Percentiles rank a stretch among this genome's conserved stretches.
phyloP scores from a whole-genome alignment of 92 coral and sea anemone species.

The Paramuricea clavata region DNA sequence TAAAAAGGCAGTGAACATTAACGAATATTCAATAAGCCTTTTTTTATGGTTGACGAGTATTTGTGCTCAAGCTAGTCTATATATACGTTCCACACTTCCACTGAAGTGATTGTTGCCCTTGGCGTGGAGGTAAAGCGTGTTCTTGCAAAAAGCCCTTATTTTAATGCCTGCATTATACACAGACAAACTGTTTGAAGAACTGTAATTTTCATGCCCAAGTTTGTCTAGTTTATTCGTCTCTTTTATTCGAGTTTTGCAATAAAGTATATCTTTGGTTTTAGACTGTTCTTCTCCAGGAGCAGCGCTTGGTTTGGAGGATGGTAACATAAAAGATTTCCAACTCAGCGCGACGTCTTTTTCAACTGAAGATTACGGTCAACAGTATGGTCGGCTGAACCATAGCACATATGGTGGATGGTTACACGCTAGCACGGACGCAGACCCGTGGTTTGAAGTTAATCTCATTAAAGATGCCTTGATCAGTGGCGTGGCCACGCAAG shows the following conservation, averaged over 20 bases:
- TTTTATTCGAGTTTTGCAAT: neutral
- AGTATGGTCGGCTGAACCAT: neutral
- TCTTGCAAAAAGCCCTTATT: too few relatives aligned
- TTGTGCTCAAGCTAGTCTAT: too few relatives aligned
- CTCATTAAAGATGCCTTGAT: neutral
- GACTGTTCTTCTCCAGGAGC: neutral
- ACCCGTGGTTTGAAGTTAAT: conserved; percentile 27
- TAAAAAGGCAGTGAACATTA: too few relatives aligned
- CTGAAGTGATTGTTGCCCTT: too few relatives aligned
- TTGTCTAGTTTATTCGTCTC: too few relatives aligned
- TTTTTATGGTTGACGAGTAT: too few relatives aligned
- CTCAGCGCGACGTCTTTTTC: neutral
- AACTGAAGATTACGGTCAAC: neutral
- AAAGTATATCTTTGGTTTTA: neutral
- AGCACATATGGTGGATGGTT: neutral
- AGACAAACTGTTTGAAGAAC: too few relatives aligned
- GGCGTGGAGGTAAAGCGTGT: too few relatives aligned
- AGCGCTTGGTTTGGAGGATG: conserved; percentile 14
- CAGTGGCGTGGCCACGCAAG: conserved; percentile 1
- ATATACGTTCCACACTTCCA: too few relatives aligned
- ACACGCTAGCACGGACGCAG: neutral
- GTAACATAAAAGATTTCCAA: neutral
- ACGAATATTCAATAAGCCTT: too few relatives aligned
- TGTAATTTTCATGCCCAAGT: too few relatives aligned
- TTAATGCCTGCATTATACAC: too few relatives aligned